Conservation (phyloP, 2,888 invertebrate genomes). For the Sminthurinus aureus region DNA sequence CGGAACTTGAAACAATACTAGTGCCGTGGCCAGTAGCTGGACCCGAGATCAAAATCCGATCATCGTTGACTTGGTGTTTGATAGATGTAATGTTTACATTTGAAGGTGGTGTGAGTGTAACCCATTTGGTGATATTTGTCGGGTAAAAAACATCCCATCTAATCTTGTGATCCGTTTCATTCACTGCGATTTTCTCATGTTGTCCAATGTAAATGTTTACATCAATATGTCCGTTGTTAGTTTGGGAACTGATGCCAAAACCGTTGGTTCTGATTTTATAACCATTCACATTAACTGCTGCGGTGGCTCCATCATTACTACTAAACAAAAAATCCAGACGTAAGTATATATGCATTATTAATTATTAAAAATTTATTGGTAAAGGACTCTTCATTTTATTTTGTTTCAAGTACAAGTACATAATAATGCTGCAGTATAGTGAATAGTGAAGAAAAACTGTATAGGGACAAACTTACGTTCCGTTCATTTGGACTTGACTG, state of each 20-base stretch:
- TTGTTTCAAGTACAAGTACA: not conserved
- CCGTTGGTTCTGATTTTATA: not conserved
- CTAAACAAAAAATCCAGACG: not conserved
- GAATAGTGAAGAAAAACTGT: not conserved
- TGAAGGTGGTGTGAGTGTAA: not conserved
- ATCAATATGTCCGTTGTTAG: slow-evolving; percentile 5
- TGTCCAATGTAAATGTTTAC: slow-evolving; percentile 4
- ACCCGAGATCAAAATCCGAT: slow-evolving; percentile 9
- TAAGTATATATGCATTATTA: no score
- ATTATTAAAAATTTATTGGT: not conserved
- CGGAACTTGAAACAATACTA: not conserved
- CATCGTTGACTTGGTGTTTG: slow-evolving; percentile 10
- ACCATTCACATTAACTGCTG: slow-evolving; percentile 3
- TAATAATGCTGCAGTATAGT: not conserved
- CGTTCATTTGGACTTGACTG: slow-evolving; percentile 5
- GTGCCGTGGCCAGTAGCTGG: not conserved
- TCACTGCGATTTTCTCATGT: not conserved
- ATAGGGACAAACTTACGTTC: slow-evolving; percentile 2
- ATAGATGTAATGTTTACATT: slow-evolving; percentile 9
- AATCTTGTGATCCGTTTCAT: not conserved
- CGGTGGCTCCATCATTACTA: not conserved
- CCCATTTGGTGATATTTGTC: slow-evolving; percentile 1
- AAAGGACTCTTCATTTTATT: no score
- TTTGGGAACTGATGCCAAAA: not conserved
- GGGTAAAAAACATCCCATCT: not conserved